These are phyloP conservation scores for Thaleichthys pacificus DNA, from an alignment of 2,797 vertebrate genomes.

Conservation along the genomic window DNA sequence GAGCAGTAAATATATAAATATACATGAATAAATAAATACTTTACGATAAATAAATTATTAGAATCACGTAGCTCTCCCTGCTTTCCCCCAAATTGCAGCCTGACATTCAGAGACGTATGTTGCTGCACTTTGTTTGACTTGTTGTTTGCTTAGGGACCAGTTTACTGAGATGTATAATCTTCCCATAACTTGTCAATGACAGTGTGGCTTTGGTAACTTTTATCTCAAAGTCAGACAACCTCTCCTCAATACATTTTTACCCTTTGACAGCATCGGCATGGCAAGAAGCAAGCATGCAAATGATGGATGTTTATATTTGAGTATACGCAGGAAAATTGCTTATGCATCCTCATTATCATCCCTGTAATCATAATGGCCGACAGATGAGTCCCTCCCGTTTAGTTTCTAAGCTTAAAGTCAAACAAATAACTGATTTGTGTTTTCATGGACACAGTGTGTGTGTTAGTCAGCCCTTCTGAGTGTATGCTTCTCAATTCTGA, in stretches of 20 bases:
- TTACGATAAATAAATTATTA: conserved; percentile 4
- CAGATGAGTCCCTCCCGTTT: background rate
- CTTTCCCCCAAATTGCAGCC: conserved; percentile 2
- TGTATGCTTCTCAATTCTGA: background rate
- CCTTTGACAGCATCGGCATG: conserved; percentile 13
- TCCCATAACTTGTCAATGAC: conserved; percentile 24
- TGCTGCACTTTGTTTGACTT: conserved; percentile 27
- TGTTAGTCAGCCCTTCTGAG: background rate
- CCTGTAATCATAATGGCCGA: conserved; percentile 5
- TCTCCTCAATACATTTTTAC: background rate
- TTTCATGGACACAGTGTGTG: conserved; percentile 8
- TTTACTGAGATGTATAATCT: conserved; percentile 42
- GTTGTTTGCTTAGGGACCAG: conserved; percentile 44
- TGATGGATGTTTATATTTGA: conserved; percentile 9
- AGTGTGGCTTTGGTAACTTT: conserved; percentile 31
- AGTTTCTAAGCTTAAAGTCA: background rate
- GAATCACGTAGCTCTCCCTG: conserved; percentile 3
- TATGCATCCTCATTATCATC: background rate
- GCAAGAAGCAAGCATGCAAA: conserved; percentile 9
- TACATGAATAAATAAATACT: conserved; percentile 37
- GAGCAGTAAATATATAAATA: conserved; percentile 20
- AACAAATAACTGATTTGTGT: background rate
- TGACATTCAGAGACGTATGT: conserved; percentile 30
- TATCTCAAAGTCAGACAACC: conserved; percentile 28
- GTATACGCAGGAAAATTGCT: background rate